These are phyloP conservation scores for Apodemus agrarius DNA, from an alignment of 2,797 vertebrate genomes.

Conservation along the genomic window DNA sequence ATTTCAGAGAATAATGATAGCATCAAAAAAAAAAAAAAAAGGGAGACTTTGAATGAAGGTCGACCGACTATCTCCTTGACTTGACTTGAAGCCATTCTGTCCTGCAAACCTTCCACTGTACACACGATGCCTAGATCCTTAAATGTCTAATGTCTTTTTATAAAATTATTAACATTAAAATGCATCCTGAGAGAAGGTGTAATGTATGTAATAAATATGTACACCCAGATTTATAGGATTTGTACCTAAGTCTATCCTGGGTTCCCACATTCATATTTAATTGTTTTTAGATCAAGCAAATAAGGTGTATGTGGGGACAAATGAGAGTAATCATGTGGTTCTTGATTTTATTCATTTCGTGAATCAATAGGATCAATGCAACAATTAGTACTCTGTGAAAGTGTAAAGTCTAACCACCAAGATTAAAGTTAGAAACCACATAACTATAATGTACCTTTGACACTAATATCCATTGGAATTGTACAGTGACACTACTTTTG, in stretches of 20 bases:
- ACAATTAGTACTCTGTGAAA: background rate
- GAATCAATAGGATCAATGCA: background rate
- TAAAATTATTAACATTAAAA: slow-evolving; percentile 36
- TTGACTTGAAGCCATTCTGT: background rate
- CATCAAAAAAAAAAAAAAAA: background rate
- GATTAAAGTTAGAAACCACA: background rate
- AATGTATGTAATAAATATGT: background rate
- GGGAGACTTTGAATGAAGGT: background rate
- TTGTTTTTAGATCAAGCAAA: background rate
- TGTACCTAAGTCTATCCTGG: background rate
- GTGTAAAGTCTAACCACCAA: background rate
- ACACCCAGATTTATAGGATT: background rate
- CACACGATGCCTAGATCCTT: background rate
- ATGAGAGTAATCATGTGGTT: background rate
- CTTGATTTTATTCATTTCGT: slow-evolving; percentile 41
- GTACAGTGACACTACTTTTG: background rate
- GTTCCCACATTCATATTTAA: background rate
- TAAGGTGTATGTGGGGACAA: background rate
- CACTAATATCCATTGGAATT: background rate
- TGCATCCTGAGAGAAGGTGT: background rate
- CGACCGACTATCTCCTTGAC: background rate
- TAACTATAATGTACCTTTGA: background rate
- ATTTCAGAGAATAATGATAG: background rate
- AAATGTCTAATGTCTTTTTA: background rate
- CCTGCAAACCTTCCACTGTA: background rate